These are phyloP conservation scores for Monoplex corrugatus DNA, from an alignment of 2,888 invertebrate species.

Conservation along the genomic window DNA sequence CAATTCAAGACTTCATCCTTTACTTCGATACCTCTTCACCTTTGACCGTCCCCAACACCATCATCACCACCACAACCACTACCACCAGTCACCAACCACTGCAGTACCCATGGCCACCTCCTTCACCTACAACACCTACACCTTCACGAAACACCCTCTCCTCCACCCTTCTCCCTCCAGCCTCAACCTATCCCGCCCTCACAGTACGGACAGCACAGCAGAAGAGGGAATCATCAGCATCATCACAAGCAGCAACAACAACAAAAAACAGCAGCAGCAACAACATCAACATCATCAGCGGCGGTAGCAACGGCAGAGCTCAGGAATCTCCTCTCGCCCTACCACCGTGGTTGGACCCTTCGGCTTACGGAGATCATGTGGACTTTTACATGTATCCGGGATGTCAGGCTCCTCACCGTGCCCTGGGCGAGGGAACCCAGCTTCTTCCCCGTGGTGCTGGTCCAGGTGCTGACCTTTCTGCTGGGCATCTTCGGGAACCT, in stretches of 20 bases:
- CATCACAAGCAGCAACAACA: not conserved
- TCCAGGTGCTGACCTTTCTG: slow-evolving; percentile 74
- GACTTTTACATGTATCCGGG: slow-evolving; percentile 60
- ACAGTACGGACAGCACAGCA: not conserved
- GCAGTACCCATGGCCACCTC: not conserved
- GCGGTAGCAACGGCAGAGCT: not conserved
- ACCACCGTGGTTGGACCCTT: not conserved
- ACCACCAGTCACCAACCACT: not conserved
- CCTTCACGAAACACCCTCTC: slow-evolving; percentile 14
- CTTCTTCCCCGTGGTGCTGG: slow-evolving; percentile 71
- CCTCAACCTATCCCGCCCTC: not conserved
- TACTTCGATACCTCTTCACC: no score
- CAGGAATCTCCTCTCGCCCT: not conserved
- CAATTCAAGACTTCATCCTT: no score
- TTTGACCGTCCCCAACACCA: not conserved
- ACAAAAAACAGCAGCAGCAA: not conserved
- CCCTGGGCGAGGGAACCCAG: slow-evolving; percentile 69
- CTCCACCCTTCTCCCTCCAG: not conserved
- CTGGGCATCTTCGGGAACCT: slow-evolving; percentile 83
- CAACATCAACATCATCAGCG: not conserved
- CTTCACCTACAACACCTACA: not conserved
- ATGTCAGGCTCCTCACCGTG: slow-evolving; percentile 60
- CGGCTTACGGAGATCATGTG: slow-evolving; percentile 28
- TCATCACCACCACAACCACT: not conserved
- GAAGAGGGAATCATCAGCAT: not conserved